Evolutionary conservation across 1,140 invertebrate genomes (phyloP), one percentile per base, ranked within the genome.

Genomic region (Trachymyrmex cornetzi): DNA sequence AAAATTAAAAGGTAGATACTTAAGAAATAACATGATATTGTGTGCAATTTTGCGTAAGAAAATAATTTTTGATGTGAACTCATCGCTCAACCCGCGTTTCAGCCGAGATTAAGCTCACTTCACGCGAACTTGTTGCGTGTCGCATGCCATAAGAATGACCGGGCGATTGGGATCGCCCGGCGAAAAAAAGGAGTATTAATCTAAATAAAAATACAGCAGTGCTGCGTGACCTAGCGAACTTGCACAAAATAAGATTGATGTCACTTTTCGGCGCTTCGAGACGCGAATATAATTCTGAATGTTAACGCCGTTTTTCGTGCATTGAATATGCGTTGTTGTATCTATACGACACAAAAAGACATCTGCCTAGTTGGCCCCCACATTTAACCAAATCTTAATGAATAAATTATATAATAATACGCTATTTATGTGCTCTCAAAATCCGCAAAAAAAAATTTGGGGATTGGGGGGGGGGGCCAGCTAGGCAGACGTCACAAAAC

Each of bases 91-190:
- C 61, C 24, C 2, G 61, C 22, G 61, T 77, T 59, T 27, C 27
- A 30, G 27, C 19, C 5, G 34, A 85, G 75, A 80, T 85, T 84
- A 84, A 84, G 34, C 30, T 19, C 24, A 22, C 30, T 81, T 77
- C 87, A 89, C 87, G 89, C 88, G 24, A 90, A 90, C 89, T 90
- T 90, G 88, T 89, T 90, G 89, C 89, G 89, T 89, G 89, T 87
- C 72, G 66, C 61, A 55, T 66, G 74, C 85, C 59, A 85, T 82
- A 82, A 90, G 75, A 86, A 75, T 81, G 61, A 64, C 59, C 50
- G 38, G 14, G 22, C 30, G 53, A 30, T 64, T 27, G 16, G 34
- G 57, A 48, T 61, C 44, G 74, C 50, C n/a, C 57, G 16, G 12
- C 38, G 38, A 38, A 57, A 61, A 74, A 61, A 63, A 38, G 5